Evolutionary conservation across 2,797 vertebrate genomes (phyloP).

Genomic region (Cheirogaleus major): DNA sequence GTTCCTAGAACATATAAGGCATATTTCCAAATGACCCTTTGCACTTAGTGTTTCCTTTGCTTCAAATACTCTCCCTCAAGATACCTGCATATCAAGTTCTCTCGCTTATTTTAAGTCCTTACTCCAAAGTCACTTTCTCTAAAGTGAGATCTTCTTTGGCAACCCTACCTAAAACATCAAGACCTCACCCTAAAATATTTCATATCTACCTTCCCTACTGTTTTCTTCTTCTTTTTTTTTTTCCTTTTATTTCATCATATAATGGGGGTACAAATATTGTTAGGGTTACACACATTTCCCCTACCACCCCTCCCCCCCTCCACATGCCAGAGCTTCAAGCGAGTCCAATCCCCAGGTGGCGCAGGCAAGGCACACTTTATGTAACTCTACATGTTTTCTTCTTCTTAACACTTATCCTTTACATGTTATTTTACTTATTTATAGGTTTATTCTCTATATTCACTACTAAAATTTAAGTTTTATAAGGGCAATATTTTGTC

Average conservation of each 20-base stretch:
- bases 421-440: background rate
- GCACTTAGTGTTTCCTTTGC: background rate
- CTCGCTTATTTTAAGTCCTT: background rate
- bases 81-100: background rate
- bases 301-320: too few relatives aligned
- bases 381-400: too few relatives aligned
- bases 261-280: too few relatives aligned
- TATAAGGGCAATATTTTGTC: background rate
- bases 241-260: too few relatives aligned
- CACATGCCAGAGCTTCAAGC: too few relatives aligned
- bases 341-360: too few relatives aligned
- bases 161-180: background rate
- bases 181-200: background rate
- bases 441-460: background rate
- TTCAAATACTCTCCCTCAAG: background rate
- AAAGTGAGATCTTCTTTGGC: background rate
- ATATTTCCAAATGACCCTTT: background rate
- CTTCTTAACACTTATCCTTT: background rate
- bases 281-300: too few relatives aligned
- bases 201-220: background rate
- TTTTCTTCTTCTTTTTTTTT: background rate
- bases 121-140: constrained; percentile 49
- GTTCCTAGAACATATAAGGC: background rate
- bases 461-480: background rate
- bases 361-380: too few relatives aligned